A percentile compares a stretch with the other conserved stretches of the same genome.
Evolutionary conservation across 1,140 invertebrate genomes (phyloP).

Genomic region (Drosophila rhopaloa): DNA sequence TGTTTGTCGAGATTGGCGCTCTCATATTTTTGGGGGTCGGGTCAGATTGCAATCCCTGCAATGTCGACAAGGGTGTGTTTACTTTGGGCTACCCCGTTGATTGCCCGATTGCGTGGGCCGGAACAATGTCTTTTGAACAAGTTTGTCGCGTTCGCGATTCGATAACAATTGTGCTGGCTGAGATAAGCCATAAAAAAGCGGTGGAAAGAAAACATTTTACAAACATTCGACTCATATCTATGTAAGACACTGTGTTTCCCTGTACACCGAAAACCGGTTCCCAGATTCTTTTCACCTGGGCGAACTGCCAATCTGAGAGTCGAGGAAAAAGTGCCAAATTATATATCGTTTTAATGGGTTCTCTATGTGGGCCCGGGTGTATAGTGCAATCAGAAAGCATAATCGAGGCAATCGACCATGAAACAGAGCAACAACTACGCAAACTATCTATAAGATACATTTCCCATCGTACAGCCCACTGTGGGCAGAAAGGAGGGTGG

Average conservation of each 20-base stretch:
- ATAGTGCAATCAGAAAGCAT: constrained; percentile 65
- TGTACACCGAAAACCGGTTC: constrained; percentile 56
- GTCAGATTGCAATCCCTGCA: constrained; percentile 54
- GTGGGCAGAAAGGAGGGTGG: not conserved
- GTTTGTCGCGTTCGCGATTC: constrained; percentile 37
- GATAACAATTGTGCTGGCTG: constrained; percentile 53
- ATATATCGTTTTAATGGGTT: constrained; percentile 53
- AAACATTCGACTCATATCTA: constrained; percentile 29
- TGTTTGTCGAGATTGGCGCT: not conserved
- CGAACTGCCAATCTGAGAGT: constrained; percentile 33
- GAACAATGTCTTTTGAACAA: constrained; percentile 50
- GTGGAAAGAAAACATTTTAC: constrained; percentile 36
- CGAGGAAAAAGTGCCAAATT: constrained; percentile 69
- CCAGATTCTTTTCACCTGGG: constrained; percentile 37
- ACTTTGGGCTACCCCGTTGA: constrained; percentile 30
- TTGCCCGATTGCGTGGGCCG: constrained; percentile 52
- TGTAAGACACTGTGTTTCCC: constrained; percentile 22
- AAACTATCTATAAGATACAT: constrained; percentile 69
- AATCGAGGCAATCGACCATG: constrained; percentile 73
- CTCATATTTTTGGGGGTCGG: constrained; percentile 11
- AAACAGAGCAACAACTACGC: constrained; percentile 35
- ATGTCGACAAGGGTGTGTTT: constrained; percentile 6
- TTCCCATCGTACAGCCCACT: constrained; percentile 9
- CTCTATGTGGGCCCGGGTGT: constrained; percentile 11
- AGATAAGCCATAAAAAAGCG: constrained; percentile 77